A percentile compares a stretch with the other conserved stretches of the same genome.
Evolutionary conservation across 2,888 invertebrate species (phyloP).

Genomic region (Drosophila flavopinicola): DNA sequence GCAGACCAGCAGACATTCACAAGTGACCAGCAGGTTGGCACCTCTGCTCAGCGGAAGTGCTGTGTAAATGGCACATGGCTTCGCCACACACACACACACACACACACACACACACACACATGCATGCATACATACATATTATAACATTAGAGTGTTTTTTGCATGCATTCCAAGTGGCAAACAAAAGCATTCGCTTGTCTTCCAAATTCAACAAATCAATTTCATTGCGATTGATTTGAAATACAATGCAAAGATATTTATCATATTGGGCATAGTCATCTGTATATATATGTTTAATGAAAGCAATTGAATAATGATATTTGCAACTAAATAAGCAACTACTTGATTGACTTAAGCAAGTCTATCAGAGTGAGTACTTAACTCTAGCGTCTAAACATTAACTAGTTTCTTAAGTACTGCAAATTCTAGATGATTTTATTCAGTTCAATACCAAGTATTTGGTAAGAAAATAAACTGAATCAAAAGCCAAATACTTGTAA

Average conservation of each 20-base stretch:
- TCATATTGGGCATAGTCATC: too few species aligned
- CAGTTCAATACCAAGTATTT: too few species aligned
- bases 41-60: conserved; percentile 54
- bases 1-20: conserved; percentile 21
- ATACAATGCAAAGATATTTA: too few species aligned
- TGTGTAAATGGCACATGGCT: conserved; percentile 51
- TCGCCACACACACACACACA: conserved; percentile 1
- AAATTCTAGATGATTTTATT: too few species aligned
- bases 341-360: neutral
- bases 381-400: too few species aligned
- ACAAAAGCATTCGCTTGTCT: conserved; percentile 16
- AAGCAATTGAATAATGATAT: too few species aligned
- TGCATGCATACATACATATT: neutral
- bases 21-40: conserved; percentile 45
- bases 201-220: neutral
- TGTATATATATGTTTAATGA: too few species aligned
- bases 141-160: neutral
- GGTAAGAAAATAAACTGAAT: too few species aligned
- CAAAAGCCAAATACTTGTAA: too few species aligned
- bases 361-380: neutral
- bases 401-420: too few species aligned
- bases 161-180: conserved; percentile 31
- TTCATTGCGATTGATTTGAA: neutral
- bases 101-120: neutral
- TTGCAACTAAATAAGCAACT: too few species aligned